These are phyloP conservation scores for Tetranychus truncatus DNA, from an alignment of 2,888 invertebrate species.

Conservation along the genomic window DNA sequence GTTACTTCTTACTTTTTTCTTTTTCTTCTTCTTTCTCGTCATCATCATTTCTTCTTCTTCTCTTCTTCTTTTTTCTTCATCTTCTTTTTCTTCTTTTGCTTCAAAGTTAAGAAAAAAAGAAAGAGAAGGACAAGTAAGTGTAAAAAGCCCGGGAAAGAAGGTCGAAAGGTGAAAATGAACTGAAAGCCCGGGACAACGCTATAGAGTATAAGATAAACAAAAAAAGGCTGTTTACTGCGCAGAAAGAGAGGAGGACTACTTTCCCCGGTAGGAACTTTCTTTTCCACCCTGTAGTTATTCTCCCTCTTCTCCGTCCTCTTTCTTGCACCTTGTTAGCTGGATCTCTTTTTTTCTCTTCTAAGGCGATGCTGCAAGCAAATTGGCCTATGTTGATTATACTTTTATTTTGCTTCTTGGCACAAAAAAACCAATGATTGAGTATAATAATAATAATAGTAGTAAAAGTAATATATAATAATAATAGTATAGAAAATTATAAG, in stretches of 20 bases:
- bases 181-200: neutral
- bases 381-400: neutral
- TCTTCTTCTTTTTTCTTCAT: neutral
- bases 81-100: slow-evolving; percentile 1
- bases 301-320: neutral
- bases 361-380: neutral
- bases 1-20: neutral
- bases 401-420: neutral
- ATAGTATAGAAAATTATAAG: neutral
- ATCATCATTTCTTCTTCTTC: neutral
- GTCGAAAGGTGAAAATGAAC: neutral
- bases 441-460: slow-evolving; percentile 1
- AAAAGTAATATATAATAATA: neutral
- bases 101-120: neutral
- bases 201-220: neutral
- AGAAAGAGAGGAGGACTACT: slow-evolving; percentile 1
- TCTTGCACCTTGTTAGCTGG: neutral
- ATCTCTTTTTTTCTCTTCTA: neutral
- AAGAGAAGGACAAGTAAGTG: neutral
- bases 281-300: neutral
- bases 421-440: neutral
- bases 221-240: neutral
- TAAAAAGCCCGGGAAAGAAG: neutral
- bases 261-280: neutral
- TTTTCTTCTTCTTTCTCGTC: slow-evolving; percentile 7